A percentile compares a stretch with the other conserved stretches of the same genome.
phyloP scores from a whole-genome alignment of 1,140 invertebrate species.

The Armadillidium nasatum region DNA sequence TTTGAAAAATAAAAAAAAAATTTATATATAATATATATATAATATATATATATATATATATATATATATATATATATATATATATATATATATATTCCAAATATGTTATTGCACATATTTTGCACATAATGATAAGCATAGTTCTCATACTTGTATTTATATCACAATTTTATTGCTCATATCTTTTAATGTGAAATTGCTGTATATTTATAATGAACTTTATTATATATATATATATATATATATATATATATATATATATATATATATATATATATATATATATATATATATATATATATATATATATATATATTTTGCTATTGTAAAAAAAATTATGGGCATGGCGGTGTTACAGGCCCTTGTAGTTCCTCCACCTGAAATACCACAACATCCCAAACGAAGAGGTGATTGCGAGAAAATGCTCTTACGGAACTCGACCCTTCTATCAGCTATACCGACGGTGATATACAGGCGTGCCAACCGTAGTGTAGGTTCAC shows the following conservation, averaged over 20 bases:
- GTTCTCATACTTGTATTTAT: too few relatives aligned
- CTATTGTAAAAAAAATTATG: not conserved
- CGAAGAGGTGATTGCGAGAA: slow-evolving; percentile 9
- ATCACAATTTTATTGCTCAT: too few relatives aligned
- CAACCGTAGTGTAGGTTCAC: not conserved
- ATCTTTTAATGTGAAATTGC: too few relatives aligned
- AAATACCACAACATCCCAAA: not conserved
- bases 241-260: slow-evolving; percentile 10
- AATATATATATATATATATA: too few relatives aligned
- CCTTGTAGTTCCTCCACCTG: not conserved
- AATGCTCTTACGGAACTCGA: not conserved
- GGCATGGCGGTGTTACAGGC: slow-evolving; percentile 5
- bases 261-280: not conserved
- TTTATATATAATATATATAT: too few relatives aligned
- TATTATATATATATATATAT: slow-evolving; percentile 1
- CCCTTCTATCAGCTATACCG: not conserved
- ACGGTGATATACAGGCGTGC: not conserved
- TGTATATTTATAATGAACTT: not conserved
- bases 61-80: too few relatives aligned
- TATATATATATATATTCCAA: too few relatives aligned
- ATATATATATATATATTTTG: not conserved
- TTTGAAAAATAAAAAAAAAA: too few relatives aligned
- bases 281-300: slow-evolving; percentile 6
- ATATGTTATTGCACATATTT: too few relatives aligned
- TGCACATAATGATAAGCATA: too few relatives aligned